A percentile compares a stretch with the other conserved stretches of the same genome.
These are phyloP conservation scores for Emys orbicularis DNA, from an alignment of 2,797 vertebrate genomes.

Conservation along the genomic window DNA sequence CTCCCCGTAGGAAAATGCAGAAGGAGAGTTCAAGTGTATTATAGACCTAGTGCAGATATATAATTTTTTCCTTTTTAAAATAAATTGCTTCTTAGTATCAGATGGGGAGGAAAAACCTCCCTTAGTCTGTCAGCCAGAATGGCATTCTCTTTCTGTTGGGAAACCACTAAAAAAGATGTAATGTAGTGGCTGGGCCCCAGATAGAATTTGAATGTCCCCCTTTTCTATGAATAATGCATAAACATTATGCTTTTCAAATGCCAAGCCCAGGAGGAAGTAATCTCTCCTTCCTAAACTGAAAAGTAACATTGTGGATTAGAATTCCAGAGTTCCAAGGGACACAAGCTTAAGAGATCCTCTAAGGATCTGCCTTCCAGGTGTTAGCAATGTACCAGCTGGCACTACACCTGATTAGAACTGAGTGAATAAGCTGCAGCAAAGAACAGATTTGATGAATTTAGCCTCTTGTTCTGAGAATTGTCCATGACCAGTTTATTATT, in stretches of 20 bases:
- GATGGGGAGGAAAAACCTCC: slow-evolving; percentile 33
- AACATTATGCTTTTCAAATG: neutral
- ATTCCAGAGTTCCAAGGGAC: neutral
- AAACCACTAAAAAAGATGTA: slow-evolving; percentile 45
- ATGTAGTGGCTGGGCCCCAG: slow-evolving; percentile 48
- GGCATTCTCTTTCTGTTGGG: slow-evolving; percentile 48
- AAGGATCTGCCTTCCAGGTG: neutral
- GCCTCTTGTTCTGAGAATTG: neutral
- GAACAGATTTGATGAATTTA: neutral
- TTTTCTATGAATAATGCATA: slow-evolving; percentile 50
- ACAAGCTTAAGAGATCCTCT: neutral
- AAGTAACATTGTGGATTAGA: neutral
- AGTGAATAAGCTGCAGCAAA: neutral
- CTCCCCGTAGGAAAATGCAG: neutral
- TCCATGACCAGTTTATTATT: neutral
- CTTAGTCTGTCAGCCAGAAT: slow-evolving; percentile 28
- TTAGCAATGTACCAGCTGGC: neutral
- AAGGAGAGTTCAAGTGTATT: slow-evolving; percentile 49
- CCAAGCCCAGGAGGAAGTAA: neutral
- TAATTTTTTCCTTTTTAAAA: slow-evolving; percentile 25
- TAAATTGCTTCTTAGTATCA: neutral
- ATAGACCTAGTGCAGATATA: slow-evolving; percentile 29
- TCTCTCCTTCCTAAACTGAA: neutral
- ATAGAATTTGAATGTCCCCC: slow-evolving; percentile 34
- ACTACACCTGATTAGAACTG: neutral